phyloP scores from a whole-genome alignment of 2,888 invertebrate genomes.

The Oscheius onirici region DNA sequence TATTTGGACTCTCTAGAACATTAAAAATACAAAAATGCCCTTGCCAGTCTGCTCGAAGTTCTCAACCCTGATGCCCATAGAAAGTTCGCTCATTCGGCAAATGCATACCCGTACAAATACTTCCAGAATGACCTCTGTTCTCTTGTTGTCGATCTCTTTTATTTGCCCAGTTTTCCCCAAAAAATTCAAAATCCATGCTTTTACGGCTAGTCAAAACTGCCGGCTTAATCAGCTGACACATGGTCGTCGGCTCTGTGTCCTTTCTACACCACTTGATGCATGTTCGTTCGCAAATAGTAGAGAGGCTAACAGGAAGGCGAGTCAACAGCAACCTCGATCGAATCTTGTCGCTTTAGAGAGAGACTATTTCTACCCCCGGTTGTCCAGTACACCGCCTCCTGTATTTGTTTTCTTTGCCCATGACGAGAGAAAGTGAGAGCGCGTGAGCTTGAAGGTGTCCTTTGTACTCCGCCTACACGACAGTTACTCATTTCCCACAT shows the following conservation, averaged over 20 bases:
- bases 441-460: too few relatives aligned
- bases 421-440: too few relatives aligned
- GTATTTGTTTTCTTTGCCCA: slow-evolving; percentile 9
- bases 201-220: neutral
- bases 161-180: neutral
- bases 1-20: too few relatives aligned
- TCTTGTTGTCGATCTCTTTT: too few relatives aligned
- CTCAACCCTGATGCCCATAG: too few relatives aligned
- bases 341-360: slow-evolving; percentile 26
- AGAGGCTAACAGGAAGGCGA: neutral
- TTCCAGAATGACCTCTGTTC: neutral
- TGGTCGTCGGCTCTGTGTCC: slow-evolving; percentile 1
- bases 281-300: slow-evolving; percentile 25
- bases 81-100: too few relatives aligned
- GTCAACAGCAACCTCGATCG: slow-evolving; percentile 14
- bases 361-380: neutral
- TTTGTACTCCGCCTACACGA: too few relatives aligned
- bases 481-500: too few relatives aligned
- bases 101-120: too few relatives aligned
- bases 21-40: too few relatives aligned
- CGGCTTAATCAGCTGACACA: slow-evolving; percentile 15
- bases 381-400: slow-evolving; percentile 3
- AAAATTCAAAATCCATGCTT: neutral
- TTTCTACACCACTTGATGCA: slow-evolving; percentile 23
- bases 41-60: too few relatives aligned